Base-by-base conservation (phyloP, 2,113 vertebrate species). In the Phaethon lepturus region DNA sequence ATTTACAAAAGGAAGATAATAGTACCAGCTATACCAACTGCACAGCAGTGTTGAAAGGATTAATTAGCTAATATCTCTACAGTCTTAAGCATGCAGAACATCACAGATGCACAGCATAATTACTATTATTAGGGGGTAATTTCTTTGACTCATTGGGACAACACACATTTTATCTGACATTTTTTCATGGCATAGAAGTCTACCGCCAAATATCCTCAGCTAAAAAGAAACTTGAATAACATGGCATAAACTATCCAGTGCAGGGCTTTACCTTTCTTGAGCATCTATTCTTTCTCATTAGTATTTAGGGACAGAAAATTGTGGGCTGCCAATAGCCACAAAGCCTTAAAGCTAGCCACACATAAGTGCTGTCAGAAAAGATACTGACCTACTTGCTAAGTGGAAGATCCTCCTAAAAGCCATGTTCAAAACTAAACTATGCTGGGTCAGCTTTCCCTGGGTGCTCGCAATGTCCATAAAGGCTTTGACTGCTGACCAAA, bases 91-190 rank as follows among this genome's bases (percentile, higher is more conserved):
- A 89, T 45, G 64, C 52, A 92, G 90, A 95, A 83, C 90, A 81
- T 67, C 79, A 95, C 88, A 92, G 94, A 94, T 90, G 93, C 84
- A 81, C 19, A 15, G 60, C 17, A 14, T 78, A 96, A 95, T 95
- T 95, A 97, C 76, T 84, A 31, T 78, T 97, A 95, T 92, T 95
- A 94, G 49, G 68, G 55, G 77, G 79, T 88, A 62, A 97, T 95
- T 97, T 95, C 91, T 94, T 85, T 93, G 87, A 94, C 66, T 96
- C 73, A 35, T 49, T 73, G 84, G 93, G 73, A 95, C 85, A 94
- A 93, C 80, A 91, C 56, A 29, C 69, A 64, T 91, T 93, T 82
- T 94, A 77, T 53, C 83, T 89, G 72, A 84, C 94, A 67, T 45
- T 88, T 85, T 56, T 75, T 64, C n/a, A 62, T 3, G n/a, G 79